Evolutionary conservation across 2,888 invertebrate genomes (phyloP), one percentile per base, ranked within the genome.

Genomic region (Limnephilus rhombicus): DNA sequence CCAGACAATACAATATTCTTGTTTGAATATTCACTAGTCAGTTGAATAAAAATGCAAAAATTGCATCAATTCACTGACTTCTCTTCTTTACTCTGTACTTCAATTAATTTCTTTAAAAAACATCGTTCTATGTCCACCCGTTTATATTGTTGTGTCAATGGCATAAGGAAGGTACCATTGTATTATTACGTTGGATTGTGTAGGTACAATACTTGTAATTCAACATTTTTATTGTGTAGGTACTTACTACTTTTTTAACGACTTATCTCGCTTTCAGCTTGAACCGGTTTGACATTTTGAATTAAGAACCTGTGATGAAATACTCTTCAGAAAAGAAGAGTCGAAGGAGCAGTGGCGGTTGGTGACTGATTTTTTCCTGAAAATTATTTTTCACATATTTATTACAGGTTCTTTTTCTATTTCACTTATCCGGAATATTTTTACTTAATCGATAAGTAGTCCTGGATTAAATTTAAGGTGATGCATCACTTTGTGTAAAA

Each of bases 271-370:
- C 80, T 88, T 53, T 68, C 88, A 68, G 9, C 80, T 31, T 31
- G 37, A 80, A 88, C 88, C 88, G 88, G 88, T 88, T 88, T 80
- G 29, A 31, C 29, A 29, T 68, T 88, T 80, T 80, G 80, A 80
- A 88, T 53, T 68, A 34, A 80, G 53, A 88, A 80, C 80, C 88
- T 68, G 31, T 88, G 88, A 68, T 68, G 88, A 88, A 88, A 88
- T 88, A 29, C 53, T 34, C 11, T 68, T 88, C 68, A 31, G 80
- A 88, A 80, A 31, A 80, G 80, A 88, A 88, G 18, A 80, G 15
- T 24, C 68, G 68, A 9, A 68, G 68, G 7, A n/a, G 9, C 68
- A 68, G 24, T 68, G 24, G 68, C 68, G 68, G 68, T 24, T 68
- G 9, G 68, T 68, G 24, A 24, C n/a, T 68, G 24, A 24, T 24